Base-by-base conservation (phyloP, 2,113 vertebrate genomes). In the Mesoclemmys tuberculata region DNA sequence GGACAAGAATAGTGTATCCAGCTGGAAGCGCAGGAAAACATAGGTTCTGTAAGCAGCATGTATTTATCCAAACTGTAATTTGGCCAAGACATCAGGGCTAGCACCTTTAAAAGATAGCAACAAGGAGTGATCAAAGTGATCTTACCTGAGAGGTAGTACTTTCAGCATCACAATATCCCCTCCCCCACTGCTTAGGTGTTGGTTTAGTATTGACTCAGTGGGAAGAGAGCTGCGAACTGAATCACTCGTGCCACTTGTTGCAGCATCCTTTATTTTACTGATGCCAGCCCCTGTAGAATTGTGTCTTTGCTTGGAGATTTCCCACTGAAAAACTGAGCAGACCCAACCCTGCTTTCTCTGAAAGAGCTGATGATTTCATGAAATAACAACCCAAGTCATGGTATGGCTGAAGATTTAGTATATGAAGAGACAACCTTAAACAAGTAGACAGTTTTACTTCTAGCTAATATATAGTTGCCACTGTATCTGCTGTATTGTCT, bases 191-290 rank as follows among this genome's bases (percentile, higher is more conserved):
- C 51, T 24, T 82, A 58, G 75, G 26, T 4, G 5, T 13, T 55
- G 31, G 1, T 27, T 87, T 89, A 35, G 49, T 22, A 44, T 2
- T 1, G 41, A 77, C 88, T 90, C 6, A 88, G 26, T 38, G 77
- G 6, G 55, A 27, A 94, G 91, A 88, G 81, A 21, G 29, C 51
- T 51, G 1, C 48, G 10, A 52, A 38, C 51, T 49, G 7, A 27
- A 49, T 74, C 84, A 10, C n/a, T 1, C 1, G 7, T 31, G 46
- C 10, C 61, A 5, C 58, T 78, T 79, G 26, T 35, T 0, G 0
- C 3, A 10, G 31, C 51, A 84, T 14, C 44, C 90, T 35, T 31
- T 85, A 19, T 41, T 71, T 89, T 81, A 88, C 71, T 90, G 80
- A 58, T 68, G 79, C 13, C 24, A 18, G 9, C 35, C 24, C 55